These are phyloP conservation scores for Osmoderma eremita DNA, from an alignment of 2,888 invertebrate species.

Conservation along the genomic window DNA sequence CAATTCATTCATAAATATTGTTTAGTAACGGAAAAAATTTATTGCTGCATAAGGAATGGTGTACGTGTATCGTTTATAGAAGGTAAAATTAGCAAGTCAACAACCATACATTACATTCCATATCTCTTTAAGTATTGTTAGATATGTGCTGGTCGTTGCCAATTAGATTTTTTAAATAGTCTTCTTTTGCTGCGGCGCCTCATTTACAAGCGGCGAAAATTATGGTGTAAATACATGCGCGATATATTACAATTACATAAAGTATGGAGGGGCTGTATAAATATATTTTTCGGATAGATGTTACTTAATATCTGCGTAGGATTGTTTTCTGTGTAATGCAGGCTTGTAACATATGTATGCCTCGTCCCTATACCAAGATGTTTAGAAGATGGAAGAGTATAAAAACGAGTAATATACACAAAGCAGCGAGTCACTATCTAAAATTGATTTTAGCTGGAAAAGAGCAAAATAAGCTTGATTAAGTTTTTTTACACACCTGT, in stretches of 20 bases:
- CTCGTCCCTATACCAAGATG: too few species aligned
- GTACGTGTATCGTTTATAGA: constrained; percentile 34
- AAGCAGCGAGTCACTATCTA: too few species aligned
- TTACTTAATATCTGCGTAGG: too few species aligned
- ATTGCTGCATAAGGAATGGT: constrained; percentile 29
- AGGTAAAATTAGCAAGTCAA: neutral
- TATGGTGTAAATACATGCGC: neutral
- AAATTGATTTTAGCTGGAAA: too few species aligned
- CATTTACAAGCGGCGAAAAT: constrained; percentile 22
- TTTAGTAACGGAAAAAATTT: constrained; percentile 35
- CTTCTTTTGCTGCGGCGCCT: constrained; percentile 15
- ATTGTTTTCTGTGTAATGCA: too few species aligned
- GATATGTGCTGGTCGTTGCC: neutral
- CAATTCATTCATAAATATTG: constrained; percentile 46
- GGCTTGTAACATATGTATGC: too few species aligned
- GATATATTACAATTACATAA: neutral
- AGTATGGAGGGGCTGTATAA: too few species aligned
- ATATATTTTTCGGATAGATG: too few species aligned
- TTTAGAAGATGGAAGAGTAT: too few species aligned
- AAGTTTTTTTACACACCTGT: too few species aligned
- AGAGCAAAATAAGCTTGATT: too few species aligned
- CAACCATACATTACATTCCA: neutral
- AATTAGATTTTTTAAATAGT: constrained; percentile 2
- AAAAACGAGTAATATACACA: too few species aligned
- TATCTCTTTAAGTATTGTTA: neutral